phyloP scores from a whole-genome alignment of 2,888 invertebrate species.

The Allygus modestus region DNA sequence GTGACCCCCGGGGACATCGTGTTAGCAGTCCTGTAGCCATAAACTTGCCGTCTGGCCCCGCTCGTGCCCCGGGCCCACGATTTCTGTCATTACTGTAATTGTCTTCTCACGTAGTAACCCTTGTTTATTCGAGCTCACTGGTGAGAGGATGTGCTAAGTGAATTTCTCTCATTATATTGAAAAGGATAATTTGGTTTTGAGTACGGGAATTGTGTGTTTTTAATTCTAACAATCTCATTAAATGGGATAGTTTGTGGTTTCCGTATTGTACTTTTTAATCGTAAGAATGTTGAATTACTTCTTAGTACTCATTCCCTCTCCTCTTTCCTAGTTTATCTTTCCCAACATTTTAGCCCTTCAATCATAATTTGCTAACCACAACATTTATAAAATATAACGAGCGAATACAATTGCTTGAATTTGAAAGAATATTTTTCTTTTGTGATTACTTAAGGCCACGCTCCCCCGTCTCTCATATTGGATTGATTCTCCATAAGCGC shows the following conservation, averaged over 20 bases:
- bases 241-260: not conserved
- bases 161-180: not conserved
- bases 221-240: not conserved
- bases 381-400: too few species aligned
- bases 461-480: too few species aligned
- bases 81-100: conserved; percentile 34
- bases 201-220: not conserved
- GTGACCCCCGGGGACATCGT: conserved; percentile 35
- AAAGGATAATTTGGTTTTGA: not conserved
- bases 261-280: not conserved
- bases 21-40: conserved; percentile 28
- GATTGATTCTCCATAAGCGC: too few species aligned
- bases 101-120: conserved; percentile 8
- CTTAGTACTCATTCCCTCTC: too few species aligned
- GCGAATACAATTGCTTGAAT: too few species aligned
- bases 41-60: not conserved
- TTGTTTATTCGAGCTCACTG: conserved; percentile 21
- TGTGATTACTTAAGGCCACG: too few species aligned
- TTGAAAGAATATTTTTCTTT: too few species aligned
- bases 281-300: not conserved
- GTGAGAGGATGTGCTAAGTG: conserved; percentile 12
- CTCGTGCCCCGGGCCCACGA: conserved; percentile 6
- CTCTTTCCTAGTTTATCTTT: too few species aligned
- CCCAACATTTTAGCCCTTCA: too few species aligned
- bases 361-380: too few species aligned